These are phyloP conservation scores for Drosophila nebulosa DNA, from an alignment of 1,140 invertebrate species.

Conservation along the genomic window DNA sequence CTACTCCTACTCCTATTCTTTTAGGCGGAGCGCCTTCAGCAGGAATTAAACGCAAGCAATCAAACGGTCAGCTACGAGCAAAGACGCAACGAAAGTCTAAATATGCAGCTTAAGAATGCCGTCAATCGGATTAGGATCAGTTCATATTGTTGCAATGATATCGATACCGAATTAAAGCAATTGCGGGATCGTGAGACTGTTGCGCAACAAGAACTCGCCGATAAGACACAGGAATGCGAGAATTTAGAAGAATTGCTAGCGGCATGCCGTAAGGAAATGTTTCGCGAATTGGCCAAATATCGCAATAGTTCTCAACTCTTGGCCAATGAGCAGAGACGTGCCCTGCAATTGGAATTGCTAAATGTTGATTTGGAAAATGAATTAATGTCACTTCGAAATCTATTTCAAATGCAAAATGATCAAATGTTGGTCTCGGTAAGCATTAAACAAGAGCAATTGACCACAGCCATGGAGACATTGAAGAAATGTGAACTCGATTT, in stretches of 20 bases:
- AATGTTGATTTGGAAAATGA: constrained; percentile 31
- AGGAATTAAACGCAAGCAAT: constrained; percentile 8
- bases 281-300: constrained; percentile 25
- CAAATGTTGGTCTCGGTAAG: neutral
- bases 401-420: constrained; percentile 16
- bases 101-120: neutral
- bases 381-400: constrained; percentile 12
- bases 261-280: constrained; percentile 10
- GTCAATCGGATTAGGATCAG: neutral
- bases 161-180: neutral
- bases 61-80: constrained; percentile 5
- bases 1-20: neutral
- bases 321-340: constrained; percentile 22
- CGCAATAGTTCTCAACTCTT: constrained; percentile 8
- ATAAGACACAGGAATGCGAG: constrained; percentile 23
- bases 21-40: constrained; percentile 2
- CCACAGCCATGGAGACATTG: neutral
- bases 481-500: constrained; percentile 14
- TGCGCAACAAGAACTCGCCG: neutral
- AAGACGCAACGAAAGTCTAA: constrained; percentile 4
- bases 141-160: neutral
- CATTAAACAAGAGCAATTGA: constrained; percentile 16
- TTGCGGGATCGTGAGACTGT: neutral
- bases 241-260: constrained; percentile 14
- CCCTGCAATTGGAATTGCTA: neutral